Percentiles rank a stretch among this genome's conserved stretches.
Evolutionary conservation across 2,113 vertebrate genomes (phyloP).

Genomic region (Osmerus eperlanus): DNA sequence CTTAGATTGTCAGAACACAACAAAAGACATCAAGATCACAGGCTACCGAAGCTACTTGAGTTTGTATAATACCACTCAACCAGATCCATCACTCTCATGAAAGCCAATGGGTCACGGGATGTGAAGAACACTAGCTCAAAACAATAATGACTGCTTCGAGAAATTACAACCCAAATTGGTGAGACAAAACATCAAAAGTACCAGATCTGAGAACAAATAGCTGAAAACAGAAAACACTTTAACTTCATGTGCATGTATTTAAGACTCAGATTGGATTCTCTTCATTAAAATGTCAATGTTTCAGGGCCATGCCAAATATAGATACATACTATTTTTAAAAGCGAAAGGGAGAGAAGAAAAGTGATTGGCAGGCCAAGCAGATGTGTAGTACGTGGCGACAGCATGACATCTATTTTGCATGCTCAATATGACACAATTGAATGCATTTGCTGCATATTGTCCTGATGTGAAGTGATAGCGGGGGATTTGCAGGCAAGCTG

Average conservation of each 20-base stretch:
- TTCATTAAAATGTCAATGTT: no score
- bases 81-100: not conserved
- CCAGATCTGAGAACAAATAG: not conserved
- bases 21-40: not conserved
- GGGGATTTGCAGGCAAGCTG: slow-evolving; percentile 36
- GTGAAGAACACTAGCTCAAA: slow-evolving; percentile 13
- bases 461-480: slow-evolving; percentile 57
- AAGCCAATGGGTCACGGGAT: slow-evolving; percentile 10
- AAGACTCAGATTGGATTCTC: no score
- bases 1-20: not conserved
- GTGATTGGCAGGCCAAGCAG: slow-evolving; percentile 58
- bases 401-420: slow-evolving; percentile 65
- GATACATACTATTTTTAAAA: no score
- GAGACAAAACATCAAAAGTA: not conserved
- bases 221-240: no score
- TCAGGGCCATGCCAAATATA: no score
- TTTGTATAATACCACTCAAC: slow-evolving; percentile 6
- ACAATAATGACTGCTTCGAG: not conserved
- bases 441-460: slow-evolving; percentile 53
- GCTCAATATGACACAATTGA: slow-evolving; percentile 62
- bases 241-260: no score
- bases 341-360: not conserved
- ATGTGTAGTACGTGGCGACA: slow-evolving; percentile 56
- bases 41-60: not conserved
- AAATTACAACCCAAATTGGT: no score